Percentiles rank a stretch among this genome's conserved stretches.
phyloP scores from a whole-genome alignment of 2,888 invertebrate species.

The Harpalus rufipes region DNA sequence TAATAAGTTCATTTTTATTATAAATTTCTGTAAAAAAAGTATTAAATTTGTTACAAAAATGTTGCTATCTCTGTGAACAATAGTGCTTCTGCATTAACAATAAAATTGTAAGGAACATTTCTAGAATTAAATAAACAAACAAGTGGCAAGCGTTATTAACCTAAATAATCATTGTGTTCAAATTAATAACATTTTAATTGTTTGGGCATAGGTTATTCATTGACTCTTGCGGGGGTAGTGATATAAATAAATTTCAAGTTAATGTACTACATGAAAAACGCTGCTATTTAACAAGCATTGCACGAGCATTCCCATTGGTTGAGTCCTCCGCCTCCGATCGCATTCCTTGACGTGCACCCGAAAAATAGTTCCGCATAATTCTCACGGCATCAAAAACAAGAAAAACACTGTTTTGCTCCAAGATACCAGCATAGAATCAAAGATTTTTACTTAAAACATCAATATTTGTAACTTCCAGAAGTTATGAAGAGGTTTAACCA shows the following conservation, averaged over 20 bases:
- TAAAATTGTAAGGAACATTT: too few species aligned
- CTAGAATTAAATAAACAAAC: too few species aligned
- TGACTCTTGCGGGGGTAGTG: constrained; percentile 56
- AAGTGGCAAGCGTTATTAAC: neutral
- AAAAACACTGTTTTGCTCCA: neutral
- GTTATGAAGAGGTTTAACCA: neutral
- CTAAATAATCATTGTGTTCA: constrained; percentile 2
- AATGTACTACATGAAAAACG: constrained; percentile 63
- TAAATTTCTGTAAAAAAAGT: too few species aligned
- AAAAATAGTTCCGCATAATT: constrained; percentile 71
- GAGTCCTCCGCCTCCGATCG: constrained; percentile 59
- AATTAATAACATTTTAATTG: constrained; percentile 23
- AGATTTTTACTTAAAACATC: constrained; percentile 26
- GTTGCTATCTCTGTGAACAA: too few species aligned
- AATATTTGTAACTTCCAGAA: neutral
- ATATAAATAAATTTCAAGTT: constrained; percentile 63
- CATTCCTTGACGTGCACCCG: constrained; percentile 65
- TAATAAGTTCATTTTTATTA: too few species aligned
- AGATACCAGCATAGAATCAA: neutral
- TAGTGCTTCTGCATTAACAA: too few species aligned
- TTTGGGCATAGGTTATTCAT: constrained; percentile 33
- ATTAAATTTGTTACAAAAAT: too few species aligned
- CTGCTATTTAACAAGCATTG: constrained; percentile 65
- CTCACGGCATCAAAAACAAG: constrained; percentile 69
- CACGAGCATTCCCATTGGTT: constrained; percentile 64